Evolutionary conservation across 1,140 invertebrate genomes (phyloP).

Genomic region (Limonius californicus): DNA sequence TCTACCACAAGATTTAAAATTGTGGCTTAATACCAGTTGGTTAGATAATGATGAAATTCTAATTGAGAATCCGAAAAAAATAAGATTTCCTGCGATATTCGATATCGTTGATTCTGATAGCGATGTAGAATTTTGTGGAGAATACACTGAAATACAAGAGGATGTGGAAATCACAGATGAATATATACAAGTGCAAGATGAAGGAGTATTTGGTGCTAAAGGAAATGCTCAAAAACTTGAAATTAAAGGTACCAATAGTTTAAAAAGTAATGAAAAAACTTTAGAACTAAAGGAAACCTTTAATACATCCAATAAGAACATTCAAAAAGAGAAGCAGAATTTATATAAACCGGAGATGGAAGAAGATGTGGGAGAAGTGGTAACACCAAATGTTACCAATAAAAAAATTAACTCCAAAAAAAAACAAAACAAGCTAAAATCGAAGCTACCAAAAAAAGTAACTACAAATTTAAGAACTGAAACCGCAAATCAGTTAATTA

Average conservation of each 20-base stretch:
- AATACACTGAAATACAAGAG: conserved; percentile 8
- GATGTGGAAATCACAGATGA: conserved; percentile 29
- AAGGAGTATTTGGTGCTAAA: too few relatives aligned
- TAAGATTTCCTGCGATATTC: neutral
- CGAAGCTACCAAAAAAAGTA: neutral
- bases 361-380: conserved; percentile 24
- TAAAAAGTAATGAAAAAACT: neutral
- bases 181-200: conserved; percentile 25
- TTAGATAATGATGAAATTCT: conserved; percentile 25
- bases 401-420: too few relatives aligned
- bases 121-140: conserved; percentile 21
- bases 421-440: too few relatives aligned
- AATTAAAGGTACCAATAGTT: neutral
- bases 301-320: too few relatives aligned
- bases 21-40: conserved; percentile 49
- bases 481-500: too few relatives aligned
- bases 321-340: too few relatives aligned
- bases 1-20: conserved; percentile 46
- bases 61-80: neutral
- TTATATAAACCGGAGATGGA: too few relatives aligned
- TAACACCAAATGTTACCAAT: neutral
- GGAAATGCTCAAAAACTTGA: too few relatives aligned
- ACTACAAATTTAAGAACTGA: neutral
- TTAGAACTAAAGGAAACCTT: too few relatives aligned
- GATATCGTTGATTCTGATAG: conserved; percentile 12